These are phyloP conservation scores for Leucoraja ocellata DNA, from an alignment of 2,797 vertebrate species.

Conservation along the genomic window DNA sequence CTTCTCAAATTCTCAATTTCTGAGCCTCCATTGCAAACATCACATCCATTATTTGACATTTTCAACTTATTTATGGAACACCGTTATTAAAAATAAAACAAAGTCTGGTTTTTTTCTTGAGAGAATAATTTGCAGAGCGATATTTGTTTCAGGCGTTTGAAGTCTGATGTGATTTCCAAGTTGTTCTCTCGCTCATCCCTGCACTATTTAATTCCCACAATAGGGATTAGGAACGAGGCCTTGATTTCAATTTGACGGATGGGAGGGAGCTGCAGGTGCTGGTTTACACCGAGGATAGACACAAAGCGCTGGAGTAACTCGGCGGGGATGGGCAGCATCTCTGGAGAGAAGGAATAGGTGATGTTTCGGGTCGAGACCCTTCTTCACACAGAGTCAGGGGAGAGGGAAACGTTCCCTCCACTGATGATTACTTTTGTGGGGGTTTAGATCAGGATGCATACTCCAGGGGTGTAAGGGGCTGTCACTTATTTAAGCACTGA, in stretches of 20 bases:
- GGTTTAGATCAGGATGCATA: not conserved
- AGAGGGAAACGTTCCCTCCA: not conserved
- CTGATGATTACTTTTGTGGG: not conserved
- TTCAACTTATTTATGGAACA: constrained; percentile 29
- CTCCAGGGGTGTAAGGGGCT: not conserved
- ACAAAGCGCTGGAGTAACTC: too few species aligned
- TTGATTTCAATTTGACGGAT: not conserved
- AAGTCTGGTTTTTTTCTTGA: too few species aligned
- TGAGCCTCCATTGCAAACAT: constrained; percentile 2
- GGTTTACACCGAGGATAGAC: too few species aligned
- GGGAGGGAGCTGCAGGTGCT: too few species aligned
- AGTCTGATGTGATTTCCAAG: not conserved
- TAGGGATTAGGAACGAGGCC: not conserved
- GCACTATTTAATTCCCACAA: not conserved
- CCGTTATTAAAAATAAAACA: not conserved
- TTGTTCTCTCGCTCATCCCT: not conserved
- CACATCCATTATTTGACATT: constrained; percentile 15
- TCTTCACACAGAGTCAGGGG: too few species aligned
- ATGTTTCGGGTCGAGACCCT: too few species aligned
- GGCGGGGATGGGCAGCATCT: too few species aligned
- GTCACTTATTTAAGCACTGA: not conserved
- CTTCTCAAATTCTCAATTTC: constrained; percentile 22
- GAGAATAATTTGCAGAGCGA: not conserved
- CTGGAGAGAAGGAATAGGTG: too few species aligned
- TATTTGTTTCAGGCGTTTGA: not conserved